A percentile compares a stretch with the other conserved stretches of the same genome.
These are phyloP conservation scores for Microcebus jonahi DNA, from an alignment of 2,113 vertebrate species.

Conservation along the genomic window DNA sequence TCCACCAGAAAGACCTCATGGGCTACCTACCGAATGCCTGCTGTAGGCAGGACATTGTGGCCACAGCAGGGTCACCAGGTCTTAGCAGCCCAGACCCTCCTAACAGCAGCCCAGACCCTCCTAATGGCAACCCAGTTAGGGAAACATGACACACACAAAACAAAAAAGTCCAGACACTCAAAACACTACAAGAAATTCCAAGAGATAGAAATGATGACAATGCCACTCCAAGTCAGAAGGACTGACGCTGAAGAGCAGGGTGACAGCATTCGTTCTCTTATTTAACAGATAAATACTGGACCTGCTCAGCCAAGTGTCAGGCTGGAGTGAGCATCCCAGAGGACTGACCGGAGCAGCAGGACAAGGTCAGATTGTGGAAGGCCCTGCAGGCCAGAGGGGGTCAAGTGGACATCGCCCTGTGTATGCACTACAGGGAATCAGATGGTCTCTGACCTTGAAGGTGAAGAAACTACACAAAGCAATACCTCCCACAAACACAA, in stretches of 20 bases:
- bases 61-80: too few species aligned
- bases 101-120: not conserved
- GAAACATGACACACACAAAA: not conserved
- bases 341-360: not conserved
- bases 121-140: not conserved
- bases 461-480: not conserved
- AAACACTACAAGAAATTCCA: not conserved
- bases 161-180: not conserved
- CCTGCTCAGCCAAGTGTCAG: not conserved
- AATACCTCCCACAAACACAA: not conserved
- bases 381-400: not conserved
- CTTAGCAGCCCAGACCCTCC: not conserved
- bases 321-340: not conserved
- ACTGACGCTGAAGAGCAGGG: not conserved
- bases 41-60: not conserved
- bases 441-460: not conserved
- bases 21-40: not conserved
- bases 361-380: not conserved
- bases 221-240: not conserved
- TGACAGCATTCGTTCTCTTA: too few species aligned
- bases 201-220: not conserved
- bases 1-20: not conserved
- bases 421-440: not conserved
- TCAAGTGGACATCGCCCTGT: not conserved
- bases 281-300: accelerated